Conservation (phyloP, 1,140 invertebrate genomes). For the Saccostrea cuccullata region DNA sequence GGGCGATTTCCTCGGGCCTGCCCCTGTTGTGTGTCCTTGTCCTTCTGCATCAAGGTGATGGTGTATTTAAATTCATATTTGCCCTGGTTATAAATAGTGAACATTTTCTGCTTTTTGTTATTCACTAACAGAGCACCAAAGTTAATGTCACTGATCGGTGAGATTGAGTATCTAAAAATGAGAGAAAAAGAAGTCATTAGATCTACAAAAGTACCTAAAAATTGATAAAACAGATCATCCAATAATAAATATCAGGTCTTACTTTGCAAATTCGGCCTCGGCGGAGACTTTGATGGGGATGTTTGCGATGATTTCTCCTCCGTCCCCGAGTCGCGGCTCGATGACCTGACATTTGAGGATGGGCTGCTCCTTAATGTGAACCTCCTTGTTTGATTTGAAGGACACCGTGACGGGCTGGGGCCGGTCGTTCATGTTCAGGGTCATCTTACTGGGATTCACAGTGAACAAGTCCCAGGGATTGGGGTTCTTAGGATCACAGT, state of each 20-base stretch:
- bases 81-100: slow-evolving; percentile 78
- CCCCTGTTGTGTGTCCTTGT: slow-evolving; percentile 56
- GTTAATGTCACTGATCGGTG: slow-evolving; percentile 77
- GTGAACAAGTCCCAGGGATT: slow-evolving; percentile 74
- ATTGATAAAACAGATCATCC: background rate
- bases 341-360: slow-evolving; percentile 78
- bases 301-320: slow-evolving; percentile 76
- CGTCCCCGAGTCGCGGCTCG: slow-evolving; percentile 75
- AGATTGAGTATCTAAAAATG: slow-evolving; percentile 73
- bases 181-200: background rate
- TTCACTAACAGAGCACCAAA: slow-evolving; percentile 77
- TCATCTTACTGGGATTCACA: slow-evolving; percentile 72
- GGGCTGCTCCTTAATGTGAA: slow-evolving; percentile 74
- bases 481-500: slow-evolving; percentile 65
- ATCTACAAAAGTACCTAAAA: background rate
- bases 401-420: slow-evolving; percentile 75
- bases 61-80: slow-evolving; percentile 79
- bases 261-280: slow-evolving; percentile 78
- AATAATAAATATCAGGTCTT: slow-evolving; percentile 52
- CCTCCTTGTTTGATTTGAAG: slow-evolving; percentile 75
- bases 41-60: slow-evolving; percentile 73
- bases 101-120: slow-evolving; percentile 72
- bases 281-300: slow-evolving; percentile 79
- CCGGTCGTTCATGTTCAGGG: slow-evolving; percentile 71
- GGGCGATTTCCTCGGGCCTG: slow-evolving; percentile 61